Percentiles rank a stretch among this genome's conserved stretches.
phyloP scores from a whole-genome alignment of 2,113 vertebrate genomes.

The Mastomys natalensis region DNA sequence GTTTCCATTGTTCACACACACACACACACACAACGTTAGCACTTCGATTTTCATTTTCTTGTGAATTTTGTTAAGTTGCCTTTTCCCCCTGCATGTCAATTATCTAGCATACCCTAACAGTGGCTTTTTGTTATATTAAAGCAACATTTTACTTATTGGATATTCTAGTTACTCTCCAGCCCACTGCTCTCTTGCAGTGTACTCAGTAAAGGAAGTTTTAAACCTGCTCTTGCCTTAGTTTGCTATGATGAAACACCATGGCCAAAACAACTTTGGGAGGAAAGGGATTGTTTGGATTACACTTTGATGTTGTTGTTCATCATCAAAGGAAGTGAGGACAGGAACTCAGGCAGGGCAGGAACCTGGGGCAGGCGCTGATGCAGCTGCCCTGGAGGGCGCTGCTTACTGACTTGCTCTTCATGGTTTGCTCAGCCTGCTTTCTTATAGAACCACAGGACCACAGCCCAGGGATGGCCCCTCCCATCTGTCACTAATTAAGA shows the following conservation, averaged over 20 bases:
- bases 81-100: neutral
- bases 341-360: neutral
- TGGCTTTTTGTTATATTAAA: constrained; percentile 7
- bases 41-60: constrained; percentile 33
- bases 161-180: neutral
- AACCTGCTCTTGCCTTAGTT: neutral
- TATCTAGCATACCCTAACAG: neutral
- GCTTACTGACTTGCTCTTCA: neutral
- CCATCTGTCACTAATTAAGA: neutral
- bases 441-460: neutral
- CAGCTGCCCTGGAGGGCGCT: neutral
- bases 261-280: neutral
- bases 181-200: neutral
- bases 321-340: neutral
- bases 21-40: neutral
- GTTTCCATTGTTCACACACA: neutral
- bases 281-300: neutral
- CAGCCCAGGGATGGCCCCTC: neutral
- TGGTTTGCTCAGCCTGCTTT: neutral
- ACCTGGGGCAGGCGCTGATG: neutral
- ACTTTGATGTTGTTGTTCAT: neutral
- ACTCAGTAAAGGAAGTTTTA: neutral
- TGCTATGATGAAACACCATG: neutral
- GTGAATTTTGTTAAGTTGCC: constrained; percentile 21
- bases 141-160: neutral